Base-by-base conservation (phyloP, 2,797 vertebrate genomes). In the Bucorvus abyssinicus region DNA sequence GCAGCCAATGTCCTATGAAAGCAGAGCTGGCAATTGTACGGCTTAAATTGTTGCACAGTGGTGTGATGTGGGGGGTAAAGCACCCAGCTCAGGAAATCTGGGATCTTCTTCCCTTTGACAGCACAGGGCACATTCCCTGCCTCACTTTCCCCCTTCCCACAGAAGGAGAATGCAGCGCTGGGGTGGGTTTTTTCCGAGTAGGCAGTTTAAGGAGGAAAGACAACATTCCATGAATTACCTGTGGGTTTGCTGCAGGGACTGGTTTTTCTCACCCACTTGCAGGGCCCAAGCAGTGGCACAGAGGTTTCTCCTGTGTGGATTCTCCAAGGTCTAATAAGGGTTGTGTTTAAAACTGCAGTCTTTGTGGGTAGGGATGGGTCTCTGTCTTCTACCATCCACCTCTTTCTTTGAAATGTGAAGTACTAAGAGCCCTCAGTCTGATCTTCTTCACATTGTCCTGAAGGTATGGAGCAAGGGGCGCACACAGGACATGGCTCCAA, bases 31-130 rank as follows among this genome's bases (percentile, higher is more conserved):
- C 15, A 67, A 18, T 12, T 23, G 18, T 20, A 5, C 0, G 1
- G n/a, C 22, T 77, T 13, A 4, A 68, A 24, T 23, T 24, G 23
- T 30, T 68, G 57, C 27, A 19, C 4, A 7, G 13, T 0, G 1
- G 12, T 20, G 10, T 2, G 2, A 47, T 19, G 21, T 30, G 17
- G 9, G 18, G 30, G 24, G n/a, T 75, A 26, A 70, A 90, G 12
- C 27, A 56, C 1, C 1, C n/a, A 77, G 61, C 30, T 84, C n/a
- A 84, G 74, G 57, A 73, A 84, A 45, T 52, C 19, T 42, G 57
- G 40, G 17, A 1, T 70, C 10, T 68, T 67, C 47, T 70, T 67
- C 12, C 24, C 40, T 84, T 74, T 2, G 3, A 23, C 23, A 70
- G 19, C 47, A 59, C 5, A 14, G 9, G 69, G 10, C 4, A 70